Evolutionary conservation across 1,140 invertebrate genomes (phyloP), one percentile per base, ranked within the genome.

Genomic region (Phortica variegata): DNA sequence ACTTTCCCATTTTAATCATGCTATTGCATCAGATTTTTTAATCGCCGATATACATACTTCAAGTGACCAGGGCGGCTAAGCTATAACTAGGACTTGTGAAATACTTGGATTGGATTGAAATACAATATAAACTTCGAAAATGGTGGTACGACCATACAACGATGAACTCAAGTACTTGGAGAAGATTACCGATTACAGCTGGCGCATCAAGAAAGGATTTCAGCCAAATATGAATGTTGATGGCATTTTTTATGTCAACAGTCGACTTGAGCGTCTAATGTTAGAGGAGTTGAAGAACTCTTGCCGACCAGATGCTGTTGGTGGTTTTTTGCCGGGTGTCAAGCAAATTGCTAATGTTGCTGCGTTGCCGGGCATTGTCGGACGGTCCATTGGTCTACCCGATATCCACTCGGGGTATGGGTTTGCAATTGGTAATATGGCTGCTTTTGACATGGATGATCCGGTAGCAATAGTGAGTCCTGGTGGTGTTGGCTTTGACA

Each of bases 341-440:
- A 98, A 99, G 81, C 97, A 99, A 80, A 99, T 99, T 63, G 97
- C 94, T 1, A 99, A 99, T 85, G 97, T 99, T 36, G 97, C 97
- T 38, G 94, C 97, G 5, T 79, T 99, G 29, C 97, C 97, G 38
- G 97, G 96, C 3, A 99, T 99, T 60, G 95, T 99, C 39, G 93
- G 92, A 34, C 73, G 78, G n/a, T 92, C 89, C 6, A 83, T 92
- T 32, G 97, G 97, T 20, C 79, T 99, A 12, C 97, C 97, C 9
- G 97, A 99, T 83, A 87, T 99, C 29, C 97, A 99, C 80, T 97
- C 95, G 17, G 97, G 97, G 31, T 99, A 99, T 84, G 97, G 97
- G 31, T 99, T 99, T 86, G 97, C 97, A 17, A 99, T 99, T 77
- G 93, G 97, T 54, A 99, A 99, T 77, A 98, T 99, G 91, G 97